Conservation (phyloP, 1,140 invertebrate species). For the Sesamia nonagrioides region DNA sequence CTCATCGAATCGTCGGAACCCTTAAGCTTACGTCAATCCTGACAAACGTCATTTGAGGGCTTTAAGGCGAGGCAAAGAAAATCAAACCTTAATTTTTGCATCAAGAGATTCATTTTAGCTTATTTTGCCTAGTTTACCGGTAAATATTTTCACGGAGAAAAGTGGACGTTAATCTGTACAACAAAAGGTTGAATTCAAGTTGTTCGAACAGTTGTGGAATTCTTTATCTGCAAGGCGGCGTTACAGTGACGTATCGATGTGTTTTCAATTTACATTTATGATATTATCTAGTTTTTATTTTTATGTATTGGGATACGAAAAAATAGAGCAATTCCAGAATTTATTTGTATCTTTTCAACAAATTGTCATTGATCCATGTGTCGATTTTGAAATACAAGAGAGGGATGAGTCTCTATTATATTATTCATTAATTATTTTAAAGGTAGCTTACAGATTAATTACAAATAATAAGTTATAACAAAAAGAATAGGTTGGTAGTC, state of each 20-base stretch:
- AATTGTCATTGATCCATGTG: background rate
- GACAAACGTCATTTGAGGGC: slow-evolving; percentile 38
- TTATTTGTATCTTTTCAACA: background rate
- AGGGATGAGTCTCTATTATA: no score
- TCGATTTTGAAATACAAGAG: background rate
- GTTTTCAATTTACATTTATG: slow-evolving; percentile 42
- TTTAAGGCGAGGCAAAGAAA: background rate
- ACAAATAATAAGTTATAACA: no score
- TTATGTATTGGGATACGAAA: background rate
- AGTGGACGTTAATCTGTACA: background rate
- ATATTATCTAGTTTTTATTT: slow-evolving; percentile 21
- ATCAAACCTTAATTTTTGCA: background rate
- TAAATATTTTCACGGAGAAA: background rate
- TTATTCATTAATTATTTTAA: no score
- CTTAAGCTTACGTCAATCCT: slow-evolving; percentile 41
- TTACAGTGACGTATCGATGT: slow-evolving; percentile 27
- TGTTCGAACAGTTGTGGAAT: background rate
- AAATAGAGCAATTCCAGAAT: background rate
- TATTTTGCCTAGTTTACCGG: no score
- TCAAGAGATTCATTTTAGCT: background rate
- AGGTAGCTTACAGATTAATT: no score
- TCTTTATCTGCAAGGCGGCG: slow-evolving; percentile 6
- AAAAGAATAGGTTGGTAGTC: no score
- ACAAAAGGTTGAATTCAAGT: background rate
- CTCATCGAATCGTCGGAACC: slow-evolving; percentile 31